These are phyloP conservation scores for Aphodius sticticus DNA, from an alignment of 2,888 invertebrate genomes.

Conservation along the genomic window DNA sequence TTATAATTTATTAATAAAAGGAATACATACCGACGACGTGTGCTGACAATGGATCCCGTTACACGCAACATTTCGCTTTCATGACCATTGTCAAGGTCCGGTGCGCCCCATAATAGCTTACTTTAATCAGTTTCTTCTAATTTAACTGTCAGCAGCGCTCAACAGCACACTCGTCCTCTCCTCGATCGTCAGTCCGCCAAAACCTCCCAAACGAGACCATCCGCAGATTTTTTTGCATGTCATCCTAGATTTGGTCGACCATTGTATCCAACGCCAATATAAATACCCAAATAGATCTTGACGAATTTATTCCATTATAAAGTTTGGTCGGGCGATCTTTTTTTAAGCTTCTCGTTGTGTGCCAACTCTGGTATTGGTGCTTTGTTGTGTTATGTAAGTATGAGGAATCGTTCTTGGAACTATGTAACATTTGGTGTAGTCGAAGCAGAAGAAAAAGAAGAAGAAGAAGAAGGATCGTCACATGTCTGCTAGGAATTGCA, in stretches of 20 bases:
- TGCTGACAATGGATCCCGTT: background rate
- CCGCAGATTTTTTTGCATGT: background rate
- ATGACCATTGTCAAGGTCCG: background rate
- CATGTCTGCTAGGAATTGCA: background rate
- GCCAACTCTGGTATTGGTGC: background rate
- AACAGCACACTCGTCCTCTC: background rate
- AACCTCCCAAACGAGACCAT: background rate
- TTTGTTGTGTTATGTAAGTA: background rate
- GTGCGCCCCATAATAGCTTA: background rate
- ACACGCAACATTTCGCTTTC: background rate
- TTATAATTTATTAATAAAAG: conserved; percentile 4
- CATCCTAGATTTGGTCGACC: background rate
- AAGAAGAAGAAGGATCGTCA: background rate
- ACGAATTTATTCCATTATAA: background rate
- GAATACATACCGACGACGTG: background rate
- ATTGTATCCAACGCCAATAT: background rate
- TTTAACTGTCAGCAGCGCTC: background rate
- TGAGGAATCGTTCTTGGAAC: background rate
- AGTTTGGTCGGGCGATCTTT: background rate
- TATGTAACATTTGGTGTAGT: background rate
- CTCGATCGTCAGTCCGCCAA: background rate
- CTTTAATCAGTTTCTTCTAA: background rate
- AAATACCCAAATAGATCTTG: background rate
- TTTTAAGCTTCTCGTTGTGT: background rate
- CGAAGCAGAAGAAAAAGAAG: background rate